Base-by-base conservation (phyloP, 2,113 vertebrate species). In the Triplophysa dalaica region DNA sequence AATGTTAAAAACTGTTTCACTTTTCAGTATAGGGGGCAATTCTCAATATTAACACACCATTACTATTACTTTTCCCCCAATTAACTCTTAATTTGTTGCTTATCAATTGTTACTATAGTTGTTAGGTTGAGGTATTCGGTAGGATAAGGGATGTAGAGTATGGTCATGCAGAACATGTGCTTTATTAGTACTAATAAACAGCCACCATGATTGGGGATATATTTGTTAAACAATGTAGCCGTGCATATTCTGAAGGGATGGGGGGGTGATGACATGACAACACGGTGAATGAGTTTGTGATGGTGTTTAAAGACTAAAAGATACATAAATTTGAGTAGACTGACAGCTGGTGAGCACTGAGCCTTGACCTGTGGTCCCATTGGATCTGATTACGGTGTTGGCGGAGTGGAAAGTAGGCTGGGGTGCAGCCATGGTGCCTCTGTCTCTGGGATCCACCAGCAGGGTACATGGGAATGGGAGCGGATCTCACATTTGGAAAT, bases 331-430 rank as follows among this genome's bases (percentile, higher is more conserved):
- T 26, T 14, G 22, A 75, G 74, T 64, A 52, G 22, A 64, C 48
- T 69, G 52, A 80, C 72, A 90, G 85, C 80, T 87, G 80, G 83
- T 77, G 75, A 80, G 78, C 58, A 76, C 33, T 62, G 76, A 87
- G 82, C 82, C 68, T 70, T 61, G 75, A 16, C 66, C 74, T 66
- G 43, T 69, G 48, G 63, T 89, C 89, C 86, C 90, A 67, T 67
- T 81, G 87, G 87, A 83, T 87, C 87, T 89, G 89, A 91, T 90
- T 89, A 89, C 84, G 77, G 81, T 87, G 65, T 77, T 69, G 45
- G 62, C 87, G 80, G 83, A 90, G 85, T 87, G 87, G 82, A 89
- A 91, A 90, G 82, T 84, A 74, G 70, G 81, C 67, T 81, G 80
- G 83, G 86, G 74, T 80, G 54, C 60, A 87, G 81, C 80, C 85